Base-by-base conservation (phyloP, 2,888 invertebrate species). In the Eilema caniola region DNA sequence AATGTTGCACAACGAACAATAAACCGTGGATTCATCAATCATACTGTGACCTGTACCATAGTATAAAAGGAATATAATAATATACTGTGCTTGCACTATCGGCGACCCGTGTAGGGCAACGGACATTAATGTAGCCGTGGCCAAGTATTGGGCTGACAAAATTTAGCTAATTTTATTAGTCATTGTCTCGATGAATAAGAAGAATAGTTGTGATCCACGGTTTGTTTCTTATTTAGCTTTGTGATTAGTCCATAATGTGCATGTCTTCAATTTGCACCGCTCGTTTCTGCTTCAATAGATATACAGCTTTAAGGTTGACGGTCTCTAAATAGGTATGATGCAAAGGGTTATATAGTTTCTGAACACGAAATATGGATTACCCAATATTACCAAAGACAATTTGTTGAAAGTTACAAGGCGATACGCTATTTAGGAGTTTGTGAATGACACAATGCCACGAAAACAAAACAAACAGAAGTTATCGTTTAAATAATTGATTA, bases 401-500 rank as follows among this genome's bases (percentile, higher is more conserved):
- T 62, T 41, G 41, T 25, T 41, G 24, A 24, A 24, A 11, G 25
- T 53, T 0, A n/a, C 28, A 64, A 53, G 53, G 28, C 25, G 53
- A 64, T 31, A 23, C 28, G 28, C 12, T 28, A 14, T 64, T 53
- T 53, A 53, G 28, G 28, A 8, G 28, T 28, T 28, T n/a, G n/a
- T 31, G 25, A 47, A 64, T 47, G 28, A 25, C 63, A 64, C 28
- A 53, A 64, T 64, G 3, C 47, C n/a, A 64, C 33, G 47, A 41
- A 56, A 31, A 62, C 8, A 56, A 20, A 37, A 37, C 14, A 28
- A 61, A 41, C 31, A 56, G 28, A 61, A 59, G 8, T 31, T 37
- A 57, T 66, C 37, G 66, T 62, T 7, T 20, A 70, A 70, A 33
- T 56, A 37, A 70, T 65, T 62, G 25, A 12, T 23, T 16, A 56